Percentiles rank a stretch among this genome's conserved stretches.
Conservation (phyloP, 37 sponge, comb jelly and placozoan species). For the Haliclona indistincta region DNA sequence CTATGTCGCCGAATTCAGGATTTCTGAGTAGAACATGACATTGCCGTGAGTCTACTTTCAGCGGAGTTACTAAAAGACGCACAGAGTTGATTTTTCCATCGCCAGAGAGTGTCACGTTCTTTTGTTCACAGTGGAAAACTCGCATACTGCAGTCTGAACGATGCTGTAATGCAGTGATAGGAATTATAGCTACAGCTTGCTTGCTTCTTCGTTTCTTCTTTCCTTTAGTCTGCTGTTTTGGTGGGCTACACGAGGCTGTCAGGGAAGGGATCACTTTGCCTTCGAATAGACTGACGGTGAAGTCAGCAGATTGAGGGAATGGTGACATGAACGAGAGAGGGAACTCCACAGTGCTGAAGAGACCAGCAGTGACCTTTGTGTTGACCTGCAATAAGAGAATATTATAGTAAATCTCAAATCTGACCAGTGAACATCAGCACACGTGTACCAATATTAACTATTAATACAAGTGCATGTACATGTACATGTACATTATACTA, state of each 20-base stretch:
- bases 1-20: constrained; percentile 29
- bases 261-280: too few species aligned
- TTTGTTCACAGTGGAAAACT: neutral
- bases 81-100: neutral
- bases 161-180: too few species aligned
- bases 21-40: constrained; percentile 40
- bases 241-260: too few species aligned
- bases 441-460: neutral
- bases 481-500: neutral
- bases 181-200: too few species aligned
- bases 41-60: constrained; percentile 28
- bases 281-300: constrained; percentile 35
- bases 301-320: constrained; percentile 9
- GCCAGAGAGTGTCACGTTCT: neutral
- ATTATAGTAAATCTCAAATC: too few species aligned
- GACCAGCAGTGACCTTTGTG: constrained; percentile 4
- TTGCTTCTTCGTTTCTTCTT: too few species aligned
- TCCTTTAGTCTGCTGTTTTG: too few species aligned
- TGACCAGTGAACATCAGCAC: too few species aligned
- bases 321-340: constrained; percentile 8
- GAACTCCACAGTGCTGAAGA: constrained; percentile 16
- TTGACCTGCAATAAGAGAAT: constrained; percentile 14
- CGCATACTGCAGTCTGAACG: too few species aligned
- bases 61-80: constrained; percentile 31
- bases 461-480: neutral